Base-by-base conservation (phyloP, 2,113 vertebrate species). In the Merops nubicus region DNA sequence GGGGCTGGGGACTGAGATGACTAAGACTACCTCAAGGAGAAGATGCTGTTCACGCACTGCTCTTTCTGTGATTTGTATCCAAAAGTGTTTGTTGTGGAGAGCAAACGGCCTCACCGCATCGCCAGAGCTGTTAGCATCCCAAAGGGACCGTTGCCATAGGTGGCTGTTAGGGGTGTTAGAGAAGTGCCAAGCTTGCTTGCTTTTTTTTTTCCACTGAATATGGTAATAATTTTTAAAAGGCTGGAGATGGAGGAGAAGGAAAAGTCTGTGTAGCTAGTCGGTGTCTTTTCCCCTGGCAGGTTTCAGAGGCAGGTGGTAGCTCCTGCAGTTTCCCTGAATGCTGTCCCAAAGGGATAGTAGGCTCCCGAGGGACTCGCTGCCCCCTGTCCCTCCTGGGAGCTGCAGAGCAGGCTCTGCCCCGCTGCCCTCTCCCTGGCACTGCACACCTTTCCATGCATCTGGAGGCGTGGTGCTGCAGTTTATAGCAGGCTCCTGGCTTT, bases 1-100 rank as follows among this genome's bases (percentile, higher is more conserved):
- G 93, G 97, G 92, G 97, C 97, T 91, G 97, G 97, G 98, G 98
- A 96, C 98, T 19, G 91, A 98, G 95, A 98, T 98, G 98, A 98
- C 96, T 97, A 98, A 99, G 98, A 99, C 99, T 99, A 99, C 99
- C 99, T 99, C 99, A 99, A 98, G 98, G 98, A 99, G 98, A 98
- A 98, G 97, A 96, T 97, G 96, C 97, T 98, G 97, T 98, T 98
- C 85, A 88, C 70, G 95, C 98, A 98, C 98, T 98, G 76, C 97
- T 97, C 97, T 98, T 97, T 97, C 97, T 89, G 34, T 91, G 95
- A 88, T 94, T 97, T 93, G 88, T 84, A 83, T 68, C 93, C 90
- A 73, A 6, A 75, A 70, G 40, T 25, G 6, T 95, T 95, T 94
- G 92, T 95, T 17, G 21, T 36, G 69, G 97, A 96, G 93, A 96